These are phyloP conservation scores for Oreochromis aureus DNA, from an alignment of 2,113 vertebrate genomes.

Conservation along the genomic window DNA sequence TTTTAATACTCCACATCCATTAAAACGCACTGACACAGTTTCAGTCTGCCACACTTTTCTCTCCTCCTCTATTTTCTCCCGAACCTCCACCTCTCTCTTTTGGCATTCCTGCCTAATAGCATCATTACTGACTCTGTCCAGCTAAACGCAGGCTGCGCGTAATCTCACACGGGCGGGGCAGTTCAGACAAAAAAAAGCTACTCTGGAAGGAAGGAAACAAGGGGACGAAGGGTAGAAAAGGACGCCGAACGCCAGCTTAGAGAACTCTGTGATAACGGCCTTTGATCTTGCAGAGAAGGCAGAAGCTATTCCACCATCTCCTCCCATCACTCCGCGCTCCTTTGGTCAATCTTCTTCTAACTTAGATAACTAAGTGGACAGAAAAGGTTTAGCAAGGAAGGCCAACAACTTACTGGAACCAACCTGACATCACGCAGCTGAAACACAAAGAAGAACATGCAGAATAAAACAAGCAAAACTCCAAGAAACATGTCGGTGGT, in stretches of 20 bases:
- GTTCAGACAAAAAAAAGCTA: conserved; percentile 32
- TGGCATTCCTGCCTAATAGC: conserved; percentile 75
- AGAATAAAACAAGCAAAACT: background rate
- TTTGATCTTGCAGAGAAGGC: conserved; percentile 57
- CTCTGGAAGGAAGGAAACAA: conserved; percentile 37
- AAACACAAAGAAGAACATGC: background rate
- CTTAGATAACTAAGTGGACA: background rate
- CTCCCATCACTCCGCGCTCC: conserved; percentile 40
- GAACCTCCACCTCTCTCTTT: conserved; percentile 46
- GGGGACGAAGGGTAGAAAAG: conserved; percentile 7
- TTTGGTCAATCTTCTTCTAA: background rate
- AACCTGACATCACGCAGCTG: background rate
- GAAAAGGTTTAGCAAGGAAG: background rate
- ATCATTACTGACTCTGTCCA: conserved; percentile 71
- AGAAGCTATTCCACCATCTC: conserved; percentile 22
- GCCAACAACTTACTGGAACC: background rate
- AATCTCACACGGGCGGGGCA: conserved; percentile 60
- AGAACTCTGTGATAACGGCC: conserved; percentile 16
- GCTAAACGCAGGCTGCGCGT: conserved; percentile 64
- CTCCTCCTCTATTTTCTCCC: conserved; percentile 27
- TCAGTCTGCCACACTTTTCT: conserved; percentile 35
- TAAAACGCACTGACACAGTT: conserved; percentile 43
- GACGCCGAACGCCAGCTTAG: conserved; percentile 14
- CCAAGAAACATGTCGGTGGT: background rate
- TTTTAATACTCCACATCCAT: conserved; percentile 53